These are phyloP conservation scores for Cheilosia variabilis DNA, from an alignment of 2,888 invertebrate species.

Conservation along the genomic window DNA sequence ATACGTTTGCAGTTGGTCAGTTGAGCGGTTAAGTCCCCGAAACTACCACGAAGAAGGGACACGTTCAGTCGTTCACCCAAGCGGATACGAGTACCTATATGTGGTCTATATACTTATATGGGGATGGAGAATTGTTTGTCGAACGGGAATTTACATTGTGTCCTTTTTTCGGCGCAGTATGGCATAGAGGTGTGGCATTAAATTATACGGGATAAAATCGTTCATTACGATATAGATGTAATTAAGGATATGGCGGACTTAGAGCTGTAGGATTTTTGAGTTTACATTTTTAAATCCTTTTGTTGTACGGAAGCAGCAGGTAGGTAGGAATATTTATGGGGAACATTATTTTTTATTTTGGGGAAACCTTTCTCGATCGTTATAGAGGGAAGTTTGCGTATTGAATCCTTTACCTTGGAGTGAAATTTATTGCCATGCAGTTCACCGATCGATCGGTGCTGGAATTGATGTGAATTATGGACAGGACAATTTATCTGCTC, in stretches of 20 bases:
- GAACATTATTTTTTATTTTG: neutral
- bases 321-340: neutral
- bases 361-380: neutral
- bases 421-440: too few relatives aligned
- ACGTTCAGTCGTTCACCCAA: neutral
- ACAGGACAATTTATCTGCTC: too few relatives aligned
- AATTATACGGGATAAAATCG: conserved; percentile 29
- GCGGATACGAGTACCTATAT: neutral
- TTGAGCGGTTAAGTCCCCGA: conserved; percentile 22
- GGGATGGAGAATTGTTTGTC: conserved; percentile 3
- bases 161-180: neutral
- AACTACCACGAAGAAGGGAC: conserved; percentile 3
- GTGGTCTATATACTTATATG: too few relatives aligned
- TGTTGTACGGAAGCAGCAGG: neutral
- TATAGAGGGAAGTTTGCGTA: neutral
- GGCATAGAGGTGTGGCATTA: neutral
- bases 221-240: conserved; percentile 37
- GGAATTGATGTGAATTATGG: too few relatives aligned
- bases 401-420: neutral
- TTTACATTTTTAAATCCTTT: conserved; percentile 6
- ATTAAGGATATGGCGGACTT: conserved; percentile 28
- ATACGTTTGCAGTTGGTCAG: conserved; percentile 5
- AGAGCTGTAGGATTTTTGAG: conserved; percentile 5
- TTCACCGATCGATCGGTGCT: too few relatives aligned
- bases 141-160: conserved; percentile 5